phyloP scores from a whole-genome alignment of 2,888 invertebrate genomes.

The Monochamus alternatus region DNA sequence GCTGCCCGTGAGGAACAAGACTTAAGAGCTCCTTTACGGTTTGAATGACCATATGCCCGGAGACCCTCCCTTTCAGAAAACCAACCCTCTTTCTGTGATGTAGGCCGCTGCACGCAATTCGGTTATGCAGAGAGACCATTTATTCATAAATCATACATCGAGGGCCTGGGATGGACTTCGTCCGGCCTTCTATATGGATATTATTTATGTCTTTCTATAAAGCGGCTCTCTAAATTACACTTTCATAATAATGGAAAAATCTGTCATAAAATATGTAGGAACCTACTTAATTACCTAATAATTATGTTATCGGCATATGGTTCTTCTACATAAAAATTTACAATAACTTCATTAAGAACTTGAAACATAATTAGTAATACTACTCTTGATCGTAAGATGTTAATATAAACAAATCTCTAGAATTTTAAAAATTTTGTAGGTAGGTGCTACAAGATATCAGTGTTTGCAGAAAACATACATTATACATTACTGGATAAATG shows the following conservation, averaged over 20 bases:
- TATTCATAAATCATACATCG: constrained; percentile 41
- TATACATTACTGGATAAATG: too few species aligned
- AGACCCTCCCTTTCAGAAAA: constrained; percentile 36
- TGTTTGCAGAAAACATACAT: too few species aligned
- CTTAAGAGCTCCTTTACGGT: constrained; percentile 39
- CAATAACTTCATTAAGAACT: too few species aligned
- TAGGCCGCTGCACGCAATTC: constrained; percentile 41
- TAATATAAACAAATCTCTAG: too few species aligned
- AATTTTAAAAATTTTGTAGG: too few species aligned
- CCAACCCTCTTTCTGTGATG: constrained; percentile 39
- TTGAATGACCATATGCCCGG: constrained; percentile 31
- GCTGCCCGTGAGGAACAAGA: constrained; percentile 35
- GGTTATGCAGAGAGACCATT: constrained; percentile 42
- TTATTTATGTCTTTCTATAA: constrained; percentile 15
- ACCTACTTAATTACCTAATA: too few species aligned
- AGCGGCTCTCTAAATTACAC: not conserved
- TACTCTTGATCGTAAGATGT: too few species aligned
- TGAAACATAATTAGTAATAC: too few species aligned
- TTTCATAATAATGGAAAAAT: not conserved
- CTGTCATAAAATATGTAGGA: too few species aligned
- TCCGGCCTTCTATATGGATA: constrained; percentile 2
- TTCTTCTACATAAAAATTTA: too few species aligned
- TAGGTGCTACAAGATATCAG: too few species aligned
- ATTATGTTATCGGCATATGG: too few species aligned
- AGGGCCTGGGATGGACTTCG: constrained; percentile 22